Base-by-base conservation (phyloP, 2,888 invertebrate species). In the Aproaerema taeniolella region DNA sequence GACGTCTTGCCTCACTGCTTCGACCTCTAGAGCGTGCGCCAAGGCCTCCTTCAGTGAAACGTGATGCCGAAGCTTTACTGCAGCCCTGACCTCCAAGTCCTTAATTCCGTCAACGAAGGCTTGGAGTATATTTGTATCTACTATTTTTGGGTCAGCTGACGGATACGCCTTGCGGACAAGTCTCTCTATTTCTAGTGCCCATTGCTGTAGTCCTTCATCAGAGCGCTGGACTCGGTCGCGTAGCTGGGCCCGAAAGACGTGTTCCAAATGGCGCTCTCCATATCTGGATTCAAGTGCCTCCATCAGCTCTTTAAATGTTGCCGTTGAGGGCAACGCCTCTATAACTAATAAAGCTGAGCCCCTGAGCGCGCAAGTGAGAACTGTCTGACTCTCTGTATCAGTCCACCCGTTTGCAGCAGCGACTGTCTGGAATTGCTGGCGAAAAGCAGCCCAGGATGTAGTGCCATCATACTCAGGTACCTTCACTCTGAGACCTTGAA, bases 171-270 rank as follows among this genome's bases (percentile, higher is more conserved):
- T 31, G 4, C 31, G 12, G 11, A 31, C 14, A 3, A 31, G 31
- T 12, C 12, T 31, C 9, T 31, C 31, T 6, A 31, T 14, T 14
- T 31, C 31, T 9, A 31, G 9, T 4, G 14, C 12, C 31, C 31
- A 31, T 12, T 31, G 31, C 30, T 29, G 30, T 2, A 15, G 13
- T 8, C 25, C n/a, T 12, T 15, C 15, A 10, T 14, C 13, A 3
- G 13, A 9, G 24, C 31, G 24, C 26, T 32, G 39, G n/a, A 25
- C 25, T 17, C 35, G n/a, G 40, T 40, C 34, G 1, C 30, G 28
- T 13, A 40, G 34, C 20, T 40, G 35, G 15, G 40, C 31, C 16
- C 40, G 34, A 29, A 34, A 34, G 9, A 40, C 34, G 30, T 40
- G 40, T 17, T 39, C 39, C 16, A 39, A 33, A 24, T 39, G 33